Evolutionary conservation across 2,113 vertebrate species (phyloP).

Genomic region (Ophthalmotilapia sp.): DNA sequence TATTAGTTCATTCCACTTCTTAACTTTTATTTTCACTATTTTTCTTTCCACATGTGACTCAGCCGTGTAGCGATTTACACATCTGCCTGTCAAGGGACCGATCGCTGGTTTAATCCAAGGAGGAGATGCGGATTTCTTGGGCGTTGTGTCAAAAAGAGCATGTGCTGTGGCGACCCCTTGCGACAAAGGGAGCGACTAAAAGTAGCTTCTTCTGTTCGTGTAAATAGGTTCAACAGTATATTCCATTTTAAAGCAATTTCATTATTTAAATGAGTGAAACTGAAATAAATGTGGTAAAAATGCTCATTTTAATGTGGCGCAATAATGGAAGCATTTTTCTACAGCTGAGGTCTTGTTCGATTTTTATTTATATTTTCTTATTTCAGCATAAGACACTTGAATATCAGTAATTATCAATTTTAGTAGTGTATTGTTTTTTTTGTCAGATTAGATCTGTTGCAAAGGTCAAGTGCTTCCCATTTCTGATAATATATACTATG

Average conservation of each 20-base stretch:
- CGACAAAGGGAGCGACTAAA: fast-evolving
- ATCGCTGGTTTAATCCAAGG: fast-evolving
- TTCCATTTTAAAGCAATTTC: neutral
- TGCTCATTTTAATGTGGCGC: fast-evolving
- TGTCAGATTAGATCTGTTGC: fast-evolving
- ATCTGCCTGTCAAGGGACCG: neutral
- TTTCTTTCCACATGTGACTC: neutral
- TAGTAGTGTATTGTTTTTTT: neutral
- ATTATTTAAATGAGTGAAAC: neutral
- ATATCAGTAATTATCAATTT: neutral
- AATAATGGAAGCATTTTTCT: neutral
- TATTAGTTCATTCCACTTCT: neutral
- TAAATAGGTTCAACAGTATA: fast-evolving
- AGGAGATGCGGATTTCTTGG: neutral
- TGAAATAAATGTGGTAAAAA: neutral
- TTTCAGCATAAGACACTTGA: neutral
- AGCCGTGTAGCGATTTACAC: neutral
- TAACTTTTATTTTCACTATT: neutral
- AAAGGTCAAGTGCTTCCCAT: neutral
- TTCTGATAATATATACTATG: neutral
- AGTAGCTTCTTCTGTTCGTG: neutral
- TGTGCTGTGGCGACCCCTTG: neutral
- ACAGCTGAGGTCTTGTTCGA: neutral
- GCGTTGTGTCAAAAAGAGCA: no score
- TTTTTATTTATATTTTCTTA: neutral